These are phyloP conservation scores for Tragulus kanchil DNA, from an alignment of 2,113 vertebrate genomes.

Conservation along the genomic window DNA sequence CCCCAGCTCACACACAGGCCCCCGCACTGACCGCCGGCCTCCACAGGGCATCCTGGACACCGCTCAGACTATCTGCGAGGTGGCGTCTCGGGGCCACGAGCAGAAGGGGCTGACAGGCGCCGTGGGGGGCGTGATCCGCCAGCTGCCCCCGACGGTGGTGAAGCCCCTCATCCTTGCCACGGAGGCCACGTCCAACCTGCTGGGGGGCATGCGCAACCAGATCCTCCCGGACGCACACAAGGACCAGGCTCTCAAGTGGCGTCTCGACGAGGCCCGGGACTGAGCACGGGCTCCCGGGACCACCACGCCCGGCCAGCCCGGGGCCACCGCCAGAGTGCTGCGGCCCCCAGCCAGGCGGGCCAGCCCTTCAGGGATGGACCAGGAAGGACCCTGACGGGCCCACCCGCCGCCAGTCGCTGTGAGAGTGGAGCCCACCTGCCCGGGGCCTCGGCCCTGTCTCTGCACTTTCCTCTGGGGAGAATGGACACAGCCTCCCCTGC, in stretches of 20 bases:
- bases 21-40: not conserved
- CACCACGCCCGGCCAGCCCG: slow-evolving; percentile 87
- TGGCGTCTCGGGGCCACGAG: slow-evolving; percentile 94
- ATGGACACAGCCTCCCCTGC: not conserved
- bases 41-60: slow-evolving; percentile 94
- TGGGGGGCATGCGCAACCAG: slow-evolving; percentile 92
- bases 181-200: slow-evolving; percentile 94
- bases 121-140: slow-evolving; percentile 95
- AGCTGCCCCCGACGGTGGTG: slow-evolving; percentile 95
- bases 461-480: slow-evolving; percentile 71
- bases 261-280: slow-evolving; percentile 71
- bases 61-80: slow-evolving; percentile 94
- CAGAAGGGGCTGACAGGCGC: slow-evolving; percentile 96
- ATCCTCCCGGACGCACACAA: slow-evolving; percentile 80
- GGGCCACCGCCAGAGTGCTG: slow-evolving; percentile 79
- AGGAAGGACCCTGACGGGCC: not conserved
- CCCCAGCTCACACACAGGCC: not conserved
- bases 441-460: slow-evolving; percentile 48
- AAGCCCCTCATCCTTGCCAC: slow-evolving; percentile 95
- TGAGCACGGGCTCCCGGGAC: not conserved
- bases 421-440: slow-evolving; percentile 40
- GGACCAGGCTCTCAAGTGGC: slow-evolving; percentile 76
- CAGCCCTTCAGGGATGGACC: not conserved
- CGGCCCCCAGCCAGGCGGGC: slow-evolving; percentile 89
- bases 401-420: not conserved